Base-by-base conservation (phyloP, 2,888 invertebrate species). In the Chrysina gloriosa region DNA sequence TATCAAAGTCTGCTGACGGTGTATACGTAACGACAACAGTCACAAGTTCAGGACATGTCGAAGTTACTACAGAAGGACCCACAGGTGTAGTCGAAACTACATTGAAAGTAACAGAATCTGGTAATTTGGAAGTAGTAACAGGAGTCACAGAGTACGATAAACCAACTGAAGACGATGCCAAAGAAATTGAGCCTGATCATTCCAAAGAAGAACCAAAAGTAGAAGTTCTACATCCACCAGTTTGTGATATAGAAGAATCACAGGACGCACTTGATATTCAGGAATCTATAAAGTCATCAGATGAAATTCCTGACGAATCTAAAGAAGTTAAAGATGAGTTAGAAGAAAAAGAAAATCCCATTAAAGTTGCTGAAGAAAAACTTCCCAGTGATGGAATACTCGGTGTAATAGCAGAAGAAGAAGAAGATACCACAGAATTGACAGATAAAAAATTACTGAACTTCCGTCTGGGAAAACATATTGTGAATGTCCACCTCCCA, bases 31-130 rank as follows among this genome's bases (percentile, higher is more conserved):
- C 80, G 0, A 83, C 82, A 2, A 79, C 79, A 9, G 73, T 81
- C 3, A 80, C 81, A n/a, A 71, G 70, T 34, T 78, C 79, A n/a
- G 83, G 83, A 21, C 77, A 75, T 34, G 68, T 84, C 36, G 81
- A 82, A 71, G 78, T 84, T 1, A 75, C 77, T 2, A 83, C 83
- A 0, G 81, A 82, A 76, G 82, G 82, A 21, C 81, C 82, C 0
- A 76, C 73, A n/a, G 83, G 83, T 45, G 58, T 76, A 2, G 80
- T 84, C 67, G 81, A 81, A 72, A 83, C 83, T 4, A 78, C 77
- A 5, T 65, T 84, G 70, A 76, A 75, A 9, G 77, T 81, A 65
- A 79, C 78, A 0, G 75, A 77, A 9, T 79, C 78, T 2, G 84
- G 84, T 29, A 79, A 80, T 63, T 78, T 83, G 34, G 80, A 82